Evolutionary conservation across 2,113 vertebrate species (phyloP).

Genomic region (Rhegmatorhina hoffmannsi): DNA sequence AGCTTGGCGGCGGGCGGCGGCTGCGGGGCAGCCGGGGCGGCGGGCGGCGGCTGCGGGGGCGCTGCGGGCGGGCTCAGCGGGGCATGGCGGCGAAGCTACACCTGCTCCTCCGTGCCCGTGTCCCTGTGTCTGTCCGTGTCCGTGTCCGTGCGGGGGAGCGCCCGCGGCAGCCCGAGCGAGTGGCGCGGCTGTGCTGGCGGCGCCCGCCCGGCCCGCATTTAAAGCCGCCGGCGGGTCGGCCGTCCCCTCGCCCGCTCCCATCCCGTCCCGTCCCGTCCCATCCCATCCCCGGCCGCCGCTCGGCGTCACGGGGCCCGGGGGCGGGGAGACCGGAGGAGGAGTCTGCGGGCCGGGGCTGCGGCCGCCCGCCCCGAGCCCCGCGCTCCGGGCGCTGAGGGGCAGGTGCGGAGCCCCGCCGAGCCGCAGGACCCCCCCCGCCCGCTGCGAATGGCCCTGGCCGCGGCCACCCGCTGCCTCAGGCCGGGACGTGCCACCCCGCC

Average conservation of each 20-base stretch:
- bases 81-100: background rate
- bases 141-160: background rate
- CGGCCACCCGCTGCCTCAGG: background rate
- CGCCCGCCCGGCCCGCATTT: constrained; percentile 25
- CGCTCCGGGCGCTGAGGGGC: background rate
- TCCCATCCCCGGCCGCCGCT: background rate
- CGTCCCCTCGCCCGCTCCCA: constrained; percentile 33
- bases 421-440: background rate
- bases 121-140: background rate
- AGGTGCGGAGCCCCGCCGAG: background rate
- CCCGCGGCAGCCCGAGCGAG: background rate
- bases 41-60: background rate
- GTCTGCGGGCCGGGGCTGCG: background rate
- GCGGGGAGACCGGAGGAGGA: constrained; percentile 27
- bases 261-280: background rate
- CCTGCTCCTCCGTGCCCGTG: background rate
- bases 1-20: constrained; percentile 59
- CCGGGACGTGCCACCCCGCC: background rate
- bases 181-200: background rate
- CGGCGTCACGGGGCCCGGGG: constrained; percentile 48
- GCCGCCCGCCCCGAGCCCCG: background rate
- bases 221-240: constrained; percentile 32
- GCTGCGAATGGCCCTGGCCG: background rate
- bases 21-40: background rate
- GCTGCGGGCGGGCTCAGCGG: background rate